These are phyloP conservation scores for Adelges cooleyi DNA, from an alignment of 1,140 invertebrate species.

Conservation along the genomic window DNA sequence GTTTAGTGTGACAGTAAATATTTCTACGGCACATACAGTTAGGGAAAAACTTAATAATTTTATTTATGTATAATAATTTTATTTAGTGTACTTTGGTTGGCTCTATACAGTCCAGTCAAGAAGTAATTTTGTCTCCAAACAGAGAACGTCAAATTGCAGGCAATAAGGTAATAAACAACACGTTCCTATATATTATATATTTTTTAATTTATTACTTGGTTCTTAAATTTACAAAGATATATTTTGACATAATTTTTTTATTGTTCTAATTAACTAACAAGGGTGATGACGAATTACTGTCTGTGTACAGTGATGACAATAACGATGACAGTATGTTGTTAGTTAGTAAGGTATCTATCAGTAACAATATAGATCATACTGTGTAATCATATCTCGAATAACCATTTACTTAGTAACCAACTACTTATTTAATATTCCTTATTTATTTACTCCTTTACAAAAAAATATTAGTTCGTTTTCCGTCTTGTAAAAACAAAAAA, in stretches of 20 bases:
- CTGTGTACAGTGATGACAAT: slow-evolving; percentile 15
- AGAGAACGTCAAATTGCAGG: slow-evolving; percentile 60
- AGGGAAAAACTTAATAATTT: no score
- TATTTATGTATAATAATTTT: no score
- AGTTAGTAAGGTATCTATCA: slow-evolving; percentile 21
- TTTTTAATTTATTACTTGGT: background rate
- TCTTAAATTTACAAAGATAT: background rate
- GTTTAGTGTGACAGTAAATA: no score
- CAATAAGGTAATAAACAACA: slow-evolving; percentile 1
- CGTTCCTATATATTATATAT: background rate
- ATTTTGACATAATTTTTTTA: no score
- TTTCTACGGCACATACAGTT: no score
- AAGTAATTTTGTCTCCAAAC: slow-evolving; percentile 78
- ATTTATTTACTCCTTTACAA: no score
- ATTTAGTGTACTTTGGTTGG: slow-evolving; percentile 72
- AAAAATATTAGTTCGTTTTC: no score
- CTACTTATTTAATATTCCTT: no score
- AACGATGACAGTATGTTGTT: slow-evolving; percentile 23
- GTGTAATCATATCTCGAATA: no score
- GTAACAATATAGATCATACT: no score
- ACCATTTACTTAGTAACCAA: no score
- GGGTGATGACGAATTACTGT: slow-evolving; percentile 21
- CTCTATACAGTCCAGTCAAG: slow-evolving; percentile 77
- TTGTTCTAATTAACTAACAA: slow-evolving; percentile 12
- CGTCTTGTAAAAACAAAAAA: no score